Evolutionary conservation across 2,797 vertebrate species (phyloP).

Genomic region (Crotalus adamanteus): DNA sequence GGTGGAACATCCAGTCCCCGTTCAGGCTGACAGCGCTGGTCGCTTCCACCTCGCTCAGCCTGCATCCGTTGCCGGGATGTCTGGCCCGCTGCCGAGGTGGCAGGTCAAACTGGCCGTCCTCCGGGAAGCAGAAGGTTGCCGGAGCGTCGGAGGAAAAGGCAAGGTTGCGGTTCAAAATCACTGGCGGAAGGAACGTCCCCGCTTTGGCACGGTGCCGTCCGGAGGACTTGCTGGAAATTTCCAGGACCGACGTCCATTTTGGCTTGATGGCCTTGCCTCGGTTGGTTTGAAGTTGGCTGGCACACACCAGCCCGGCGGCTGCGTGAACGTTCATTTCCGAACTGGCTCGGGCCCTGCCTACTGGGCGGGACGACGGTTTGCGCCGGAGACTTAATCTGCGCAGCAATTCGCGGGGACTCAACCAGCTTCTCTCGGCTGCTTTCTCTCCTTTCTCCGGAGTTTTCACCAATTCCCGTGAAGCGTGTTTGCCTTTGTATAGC

Average conservation of each 20-base stretch:
- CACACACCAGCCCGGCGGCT: conserved; percentile 3
- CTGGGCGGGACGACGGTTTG: not conserved
- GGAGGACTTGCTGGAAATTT: conserved; percentile 69
- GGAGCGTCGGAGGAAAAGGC: conserved; percentile 62
- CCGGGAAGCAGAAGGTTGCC: conserved; percentile 75
- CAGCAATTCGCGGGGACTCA: conserved; percentile 22
- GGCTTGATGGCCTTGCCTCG: conserved; percentile 51
- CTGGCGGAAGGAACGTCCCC: conserved; percentile 72
- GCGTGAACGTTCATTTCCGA: conserved; percentile 9
- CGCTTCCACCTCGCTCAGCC: not conserved
- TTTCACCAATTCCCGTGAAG: conserved; percentile 77
- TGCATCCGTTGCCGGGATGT: conserved; percentile 24
- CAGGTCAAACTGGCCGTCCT: conserved; percentile 17
- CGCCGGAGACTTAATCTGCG: conserved; percentile 19
- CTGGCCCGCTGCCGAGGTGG: not conserved
- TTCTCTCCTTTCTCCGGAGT: conserved; percentile 56
- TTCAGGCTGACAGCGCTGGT: conserved; percentile 6
- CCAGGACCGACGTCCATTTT: conserved; percentile 80
- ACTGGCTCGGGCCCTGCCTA: conserved; percentile 5
- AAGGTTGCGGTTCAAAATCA: conserved; percentile 73
- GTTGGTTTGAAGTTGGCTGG: not conserved
- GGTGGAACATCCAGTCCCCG: conserved; percentile 16
- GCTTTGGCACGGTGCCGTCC: conserved; percentile 41
- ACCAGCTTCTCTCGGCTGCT: not conserved
- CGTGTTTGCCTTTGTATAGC: conserved; percentile 80